Base-by-base conservation (phyloP, 1,140 invertebrate genomes). In the Drosophila nigrodunni region DNA sequence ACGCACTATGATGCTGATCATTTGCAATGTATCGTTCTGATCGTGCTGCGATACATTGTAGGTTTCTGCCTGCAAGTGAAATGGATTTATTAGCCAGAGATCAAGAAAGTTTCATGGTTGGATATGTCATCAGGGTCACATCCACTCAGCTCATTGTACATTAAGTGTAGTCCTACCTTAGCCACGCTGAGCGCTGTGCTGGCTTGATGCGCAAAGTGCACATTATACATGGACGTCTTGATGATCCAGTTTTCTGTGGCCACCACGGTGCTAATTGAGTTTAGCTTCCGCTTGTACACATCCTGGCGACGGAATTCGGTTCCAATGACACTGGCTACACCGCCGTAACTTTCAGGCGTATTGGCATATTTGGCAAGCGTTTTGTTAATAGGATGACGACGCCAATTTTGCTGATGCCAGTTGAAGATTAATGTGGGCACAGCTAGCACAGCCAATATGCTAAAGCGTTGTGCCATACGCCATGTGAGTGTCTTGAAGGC, bases 211-310 rank as follows among this genome's bases (percentile, higher is more conserved):
- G 96, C 95, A 47, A 97, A 88, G 78, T 96, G 93, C 0, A 98
- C 86, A 79, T 92, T 95, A 88, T 98, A 97, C 50, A 96, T 95
- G 0, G 95, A 94, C 2, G 97, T 94, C 93, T 97, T 97, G 25
- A 98, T 95, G n/a, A 98, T 95, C 97, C 97, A 98, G 77, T 96
- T 97, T 82, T 97, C 95, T 1, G 97, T 98, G 5, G 95, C 96
- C 74, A 97, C 94, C 37, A 97, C 93, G 81, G 95, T 95, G 55
- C 94, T 94, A 25, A 96, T 93, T 3, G 95, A 94, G 91, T 94
- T 96, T 52, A 95, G 94, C 55, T 95, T 94, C 67, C 97, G 95
- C 18, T 94, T 94, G 67, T 92, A 92, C 11, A 92, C 76, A 4
- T 83, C 85, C 34, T 72, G 80, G 0, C 91, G 78, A 3, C 95